phyloP scores from a whole-genome alignment of 2,797 vertebrate species.

The Onychomys torridus region DNA sequence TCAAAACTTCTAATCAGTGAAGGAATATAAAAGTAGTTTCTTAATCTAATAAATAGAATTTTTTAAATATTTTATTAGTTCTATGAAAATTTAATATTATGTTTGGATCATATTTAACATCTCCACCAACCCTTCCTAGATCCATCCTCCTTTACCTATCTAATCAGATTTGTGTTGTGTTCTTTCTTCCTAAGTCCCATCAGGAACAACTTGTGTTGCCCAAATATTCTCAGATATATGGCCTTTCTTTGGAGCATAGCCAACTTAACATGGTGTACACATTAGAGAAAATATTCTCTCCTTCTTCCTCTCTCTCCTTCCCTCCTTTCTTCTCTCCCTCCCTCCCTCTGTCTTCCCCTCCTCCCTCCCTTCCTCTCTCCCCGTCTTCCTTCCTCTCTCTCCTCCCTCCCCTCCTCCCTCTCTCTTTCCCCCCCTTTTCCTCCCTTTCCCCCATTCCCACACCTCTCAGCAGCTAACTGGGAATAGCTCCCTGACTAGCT shows the following conservation, averaged over 20 bases:
- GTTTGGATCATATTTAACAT: neutral
- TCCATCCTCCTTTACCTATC: neutral
- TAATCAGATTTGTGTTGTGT: neutral
- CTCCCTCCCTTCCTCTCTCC: accelerated
- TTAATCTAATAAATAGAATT: neutral
- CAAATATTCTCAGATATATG: neutral
- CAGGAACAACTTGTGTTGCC: neutral
- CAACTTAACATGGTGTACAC: neutral
- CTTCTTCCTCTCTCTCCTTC: neutral
- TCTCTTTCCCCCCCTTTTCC: too few species aligned
- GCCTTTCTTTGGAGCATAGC: neutral
- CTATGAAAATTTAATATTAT: neutral
- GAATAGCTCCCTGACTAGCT: neutral
- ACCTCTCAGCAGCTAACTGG: neutral
- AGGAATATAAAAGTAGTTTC: neutral
- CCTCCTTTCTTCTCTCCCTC: too few species aligned
- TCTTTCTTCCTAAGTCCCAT: neutral
- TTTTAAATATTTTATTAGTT: neutral
- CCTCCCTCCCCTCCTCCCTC: accelerated
- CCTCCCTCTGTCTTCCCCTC: neutral
- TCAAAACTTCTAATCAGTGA: neutral
- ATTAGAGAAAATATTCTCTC: neutral
- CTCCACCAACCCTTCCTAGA: neutral
- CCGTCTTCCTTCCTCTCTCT: accelerated
- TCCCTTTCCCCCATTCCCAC: neutral